Evolutionary conservation across 2,888 invertebrate species (phyloP).

Genomic region (Melanotus villosus): DNA sequence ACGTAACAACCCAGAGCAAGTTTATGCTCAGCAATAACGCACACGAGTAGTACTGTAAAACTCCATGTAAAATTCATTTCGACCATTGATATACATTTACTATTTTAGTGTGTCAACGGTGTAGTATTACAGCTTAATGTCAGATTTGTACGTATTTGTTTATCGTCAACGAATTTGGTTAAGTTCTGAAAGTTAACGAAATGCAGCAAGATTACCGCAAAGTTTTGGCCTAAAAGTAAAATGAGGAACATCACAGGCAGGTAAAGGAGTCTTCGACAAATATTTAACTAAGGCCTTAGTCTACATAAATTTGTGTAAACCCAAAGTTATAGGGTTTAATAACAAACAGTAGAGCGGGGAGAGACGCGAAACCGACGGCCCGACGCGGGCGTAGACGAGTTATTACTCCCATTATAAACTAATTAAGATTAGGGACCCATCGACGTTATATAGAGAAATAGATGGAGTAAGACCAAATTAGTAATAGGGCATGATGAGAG

Average conservation of each 20-base stretch:
- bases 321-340: conserved; percentile 51
- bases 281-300: conserved; percentile 38
- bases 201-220: conserved; percentile 13
- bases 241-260: conserved; percentile 32
- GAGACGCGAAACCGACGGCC: conserved; percentile 44
- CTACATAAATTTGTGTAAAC: conserved; percentile 48
- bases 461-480: conserved; percentile 45
- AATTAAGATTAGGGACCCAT: conserved; percentile 44
- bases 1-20: conserved; percentile 67
- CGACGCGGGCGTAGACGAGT: conserved; percentile 37
- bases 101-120: conserved; percentile 12
- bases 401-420: conserved; percentile 42
- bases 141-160: conserved; percentile 7
- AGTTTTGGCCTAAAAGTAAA: conserved; percentile 31
- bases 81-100: conserved; percentile 39
- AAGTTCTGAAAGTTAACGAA: conserved; percentile 8
- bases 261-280: conserved; percentile 36
- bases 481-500: conserved; percentile 40
- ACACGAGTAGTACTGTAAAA: conserved; percentile 49
- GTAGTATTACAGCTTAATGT: too few relatives aligned
- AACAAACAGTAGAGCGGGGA: conserved; percentile 45
- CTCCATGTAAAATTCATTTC: conserved; percentile 48
- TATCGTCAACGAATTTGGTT: not conserved
- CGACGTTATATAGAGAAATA: conserved; percentile 43
- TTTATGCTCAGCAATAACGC: conserved; percentile 37